These are phyloP conservation scores for Palloptera scutellata DNA, from an alignment of 2,888 invertebrate species.

Conservation along the genomic window DNA sequence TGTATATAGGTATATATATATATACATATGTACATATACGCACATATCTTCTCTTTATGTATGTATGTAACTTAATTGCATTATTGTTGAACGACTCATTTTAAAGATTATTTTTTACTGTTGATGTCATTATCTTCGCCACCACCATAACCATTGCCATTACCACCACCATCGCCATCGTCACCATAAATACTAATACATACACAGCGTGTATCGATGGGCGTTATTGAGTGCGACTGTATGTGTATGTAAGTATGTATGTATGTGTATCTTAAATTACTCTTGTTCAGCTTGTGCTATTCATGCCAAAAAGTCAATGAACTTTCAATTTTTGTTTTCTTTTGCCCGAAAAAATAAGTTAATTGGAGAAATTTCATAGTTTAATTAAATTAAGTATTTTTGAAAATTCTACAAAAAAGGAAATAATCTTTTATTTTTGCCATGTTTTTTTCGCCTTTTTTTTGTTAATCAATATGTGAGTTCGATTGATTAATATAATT, in stretches of 20 bases:
- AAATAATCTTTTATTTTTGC: too few relatives aligned
- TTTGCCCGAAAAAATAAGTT: background rate
- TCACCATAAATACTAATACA: background rate
- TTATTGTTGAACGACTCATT: background rate
- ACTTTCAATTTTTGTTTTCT: background rate
- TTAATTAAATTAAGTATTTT: background rate
- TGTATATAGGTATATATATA: constrained; percentile 2
- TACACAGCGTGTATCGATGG: background rate
- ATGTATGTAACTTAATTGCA: background rate
- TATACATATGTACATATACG: background rate
- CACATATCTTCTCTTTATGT: background rate
- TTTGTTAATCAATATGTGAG: too few relatives aligned
- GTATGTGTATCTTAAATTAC: background rate
- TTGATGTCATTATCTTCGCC: background rate
- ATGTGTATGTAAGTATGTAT: background rate
- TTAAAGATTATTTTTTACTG: background rate
- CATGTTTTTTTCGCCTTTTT: too few relatives aligned
- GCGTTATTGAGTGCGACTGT: background rate
- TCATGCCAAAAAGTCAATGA: background rate
- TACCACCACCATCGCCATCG: background rate
- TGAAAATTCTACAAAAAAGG: too few relatives aligned
- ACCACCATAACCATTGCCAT: background rate
- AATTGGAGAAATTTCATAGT: background rate
- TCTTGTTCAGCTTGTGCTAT: background rate
- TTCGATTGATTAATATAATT: too few relatives aligned